phyloP scores from a whole-genome alignment of 2,113 vertebrate genomes.

The Nibea coibor region DNA sequence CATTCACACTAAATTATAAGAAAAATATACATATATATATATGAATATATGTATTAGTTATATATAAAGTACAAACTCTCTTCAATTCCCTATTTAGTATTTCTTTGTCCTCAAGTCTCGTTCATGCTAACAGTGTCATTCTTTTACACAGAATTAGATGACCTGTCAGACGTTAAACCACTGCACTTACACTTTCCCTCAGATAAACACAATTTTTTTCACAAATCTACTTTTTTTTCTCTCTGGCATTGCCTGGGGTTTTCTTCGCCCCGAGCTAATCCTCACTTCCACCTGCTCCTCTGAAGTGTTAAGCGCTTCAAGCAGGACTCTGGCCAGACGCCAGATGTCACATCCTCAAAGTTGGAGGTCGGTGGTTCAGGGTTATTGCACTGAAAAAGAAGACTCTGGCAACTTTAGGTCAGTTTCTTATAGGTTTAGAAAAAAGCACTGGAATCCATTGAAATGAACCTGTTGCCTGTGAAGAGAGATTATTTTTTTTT shows the following conservation, averaged over 20 bases:
- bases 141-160: slow-evolving; percentile 24
- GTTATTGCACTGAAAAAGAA: slow-evolving; percentile 36
- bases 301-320: slow-evolving; percentile 50
- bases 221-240: slow-evolving; percentile 22
- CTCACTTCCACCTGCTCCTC: slow-evolving; percentile 49
- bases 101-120: background rate
- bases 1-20: background rate
- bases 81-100: background rate
- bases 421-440: slow-evolving; percentile 26
- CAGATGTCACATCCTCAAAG: slow-evolving; percentile 64
- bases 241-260: slow-evolving; percentile 24
- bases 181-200: background rate
- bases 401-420: slow-evolving; percentile 31
- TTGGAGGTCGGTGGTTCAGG: slow-evolving; percentile 66
- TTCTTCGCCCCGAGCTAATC: slow-evolving; percentile 57
- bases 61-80: no score
- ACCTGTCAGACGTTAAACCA: background rate
- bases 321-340: slow-evolving; percentile 53
- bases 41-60: no score
- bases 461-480: slow-evolving; percentile 4
- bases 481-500: background rate
- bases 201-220: slow-evolving; percentile 43
- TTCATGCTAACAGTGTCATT: background rate
- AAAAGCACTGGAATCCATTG: background rate
- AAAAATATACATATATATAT: no score